Evolutionary conservation across 2,797 vertebrate species (phyloP), one percentile per base, ranked within the genome.

Genomic region (Alcedo quadribrachys): DNA sequence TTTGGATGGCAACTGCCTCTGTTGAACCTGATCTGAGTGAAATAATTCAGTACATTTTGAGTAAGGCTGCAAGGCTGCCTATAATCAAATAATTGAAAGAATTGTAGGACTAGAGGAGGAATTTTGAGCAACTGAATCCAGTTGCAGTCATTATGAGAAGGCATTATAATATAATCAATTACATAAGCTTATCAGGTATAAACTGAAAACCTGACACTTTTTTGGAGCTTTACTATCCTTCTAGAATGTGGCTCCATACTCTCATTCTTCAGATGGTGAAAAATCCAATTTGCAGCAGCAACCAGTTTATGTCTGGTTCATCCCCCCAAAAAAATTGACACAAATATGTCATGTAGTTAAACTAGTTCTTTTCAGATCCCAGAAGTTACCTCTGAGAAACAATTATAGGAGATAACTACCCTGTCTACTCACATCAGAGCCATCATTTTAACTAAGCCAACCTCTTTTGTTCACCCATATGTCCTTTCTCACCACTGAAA

Each of bases 321-420:
- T 69, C 12, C 9, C 12, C 9, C 6, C 45, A 78, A n/a, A 81
- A 5, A 66, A 5, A 40, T 88, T 69, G 16, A 46, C 55, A 42
- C 21, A 81, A 78, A 25, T 27, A 40, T 20, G 60, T 42, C 6
- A 54, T 57, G 48, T 60, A 43, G 8, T 33, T 84, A 76, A 81
- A 74, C 16, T 25, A 57, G 25, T 16, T 62, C 24, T 82, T 63
- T 84, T 46, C 27, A 22, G 11, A 74, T 63, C 13, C 27, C 37
- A 67, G 9, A 14, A 57, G 8, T 15, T 10, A 81, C 14, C 33
- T 77, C 58, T 61, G 27, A n/a, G 19, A 58, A 12, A 18, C 0
- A 1, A 2, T 25, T 58, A 27, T 5, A 50, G 48, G 27, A 67
- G 2, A 33, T 6, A 62, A 37, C 4, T 9, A 65, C 3, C 2